A percentile compares a stretch with the other conserved stretches of the same genome.
Conservation (phyloP, 2,113 vertebrate genomes). For the Actinemys pallida region DNA sequence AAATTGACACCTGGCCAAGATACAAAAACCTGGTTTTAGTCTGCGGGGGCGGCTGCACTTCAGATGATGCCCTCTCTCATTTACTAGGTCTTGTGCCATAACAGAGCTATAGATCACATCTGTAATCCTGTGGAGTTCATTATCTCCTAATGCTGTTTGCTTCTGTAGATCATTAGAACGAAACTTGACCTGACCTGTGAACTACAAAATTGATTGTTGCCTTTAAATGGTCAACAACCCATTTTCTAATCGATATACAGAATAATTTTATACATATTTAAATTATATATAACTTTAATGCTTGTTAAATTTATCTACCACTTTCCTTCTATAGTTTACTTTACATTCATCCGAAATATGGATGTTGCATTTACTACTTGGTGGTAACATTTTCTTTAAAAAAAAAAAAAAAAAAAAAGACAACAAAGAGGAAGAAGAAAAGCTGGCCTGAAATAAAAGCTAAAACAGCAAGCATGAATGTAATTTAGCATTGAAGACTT, state of each 20-base stretch:
- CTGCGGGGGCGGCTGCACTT: constrained; percentile 60
- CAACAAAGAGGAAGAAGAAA: constrained; percentile 1
- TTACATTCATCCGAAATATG: constrained; percentile 68
- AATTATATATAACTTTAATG: constrained; percentile 91
- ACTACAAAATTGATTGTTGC: constrained; percentile 87
- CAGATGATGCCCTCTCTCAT: constrained; percentile 66
- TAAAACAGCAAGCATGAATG: neutral
- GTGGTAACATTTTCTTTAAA: constrained; percentile 40
- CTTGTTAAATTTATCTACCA: constrained; percentile 87
- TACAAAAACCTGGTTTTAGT: constrained; percentile 73
- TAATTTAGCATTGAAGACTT: constrained; percentile 10
- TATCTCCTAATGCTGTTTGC: constrained; percentile 85
- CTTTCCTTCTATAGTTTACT: constrained; percentile 78
- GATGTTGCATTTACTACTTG: constrained; percentile 72
- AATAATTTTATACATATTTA: constrained; percentile 90
- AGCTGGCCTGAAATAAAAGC: constrained; percentile 21
- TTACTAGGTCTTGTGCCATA: constrained; percentile 63
- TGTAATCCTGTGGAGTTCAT: constrained; percentile 82
- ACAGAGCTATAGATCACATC: constrained; percentile 79
- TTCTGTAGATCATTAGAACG: constrained; percentile 85
- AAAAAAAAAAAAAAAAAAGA: neutral
- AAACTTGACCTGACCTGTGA: constrained; percentile 90
- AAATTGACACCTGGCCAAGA: constrained; percentile 77
- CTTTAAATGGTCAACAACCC: constrained; percentile 86
- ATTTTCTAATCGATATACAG: constrained; percentile 87